phyloP scores from a whole-genome alignment of 2,797 vertebrate genomes.

The Picus viridis region DNA sequence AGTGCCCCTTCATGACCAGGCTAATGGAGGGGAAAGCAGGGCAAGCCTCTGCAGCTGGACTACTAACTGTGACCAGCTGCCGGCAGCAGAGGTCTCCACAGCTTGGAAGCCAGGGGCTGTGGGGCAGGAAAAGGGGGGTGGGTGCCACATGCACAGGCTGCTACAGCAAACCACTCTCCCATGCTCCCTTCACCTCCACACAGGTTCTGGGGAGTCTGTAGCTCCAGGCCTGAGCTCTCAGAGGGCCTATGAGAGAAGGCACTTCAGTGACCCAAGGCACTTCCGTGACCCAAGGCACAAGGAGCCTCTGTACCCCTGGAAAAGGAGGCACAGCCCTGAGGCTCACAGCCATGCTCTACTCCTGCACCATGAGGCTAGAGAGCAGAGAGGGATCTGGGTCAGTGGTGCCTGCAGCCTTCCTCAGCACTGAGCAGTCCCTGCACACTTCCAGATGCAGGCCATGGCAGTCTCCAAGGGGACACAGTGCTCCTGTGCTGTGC shows the following conservation, averaged over 20 bases:
- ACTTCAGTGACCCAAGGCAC: neutral
- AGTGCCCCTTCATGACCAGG: neutral
- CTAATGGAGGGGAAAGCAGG: neutral
- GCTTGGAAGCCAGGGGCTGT: neutral
- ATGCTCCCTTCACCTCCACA: neutral
- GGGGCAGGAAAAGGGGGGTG: neutral
- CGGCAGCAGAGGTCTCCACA: neutral
- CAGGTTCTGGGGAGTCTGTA: neutral
- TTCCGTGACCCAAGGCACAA: neutral
- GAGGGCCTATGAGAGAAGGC: neutral
- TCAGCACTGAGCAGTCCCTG: neutral
- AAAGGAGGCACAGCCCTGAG: neutral
- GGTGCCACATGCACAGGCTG: neutral
- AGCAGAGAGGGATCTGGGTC: neutral
- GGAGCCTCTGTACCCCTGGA: neutral
- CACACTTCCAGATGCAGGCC: fast-evolving
- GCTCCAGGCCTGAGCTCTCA: neutral
- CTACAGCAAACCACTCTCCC: neutral
- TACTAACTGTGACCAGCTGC: neutral
- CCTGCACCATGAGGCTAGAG: neutral
- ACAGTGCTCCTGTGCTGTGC: neutral
- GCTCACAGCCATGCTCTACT: neutral
- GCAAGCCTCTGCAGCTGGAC: neutral
- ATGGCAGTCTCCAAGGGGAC: neutral
- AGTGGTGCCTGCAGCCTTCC: neutral